Evolutionary conservation across 1,140 invertebrate species (phyloP).

Genomic region (Temnothorax curvispinosus): DNA sequence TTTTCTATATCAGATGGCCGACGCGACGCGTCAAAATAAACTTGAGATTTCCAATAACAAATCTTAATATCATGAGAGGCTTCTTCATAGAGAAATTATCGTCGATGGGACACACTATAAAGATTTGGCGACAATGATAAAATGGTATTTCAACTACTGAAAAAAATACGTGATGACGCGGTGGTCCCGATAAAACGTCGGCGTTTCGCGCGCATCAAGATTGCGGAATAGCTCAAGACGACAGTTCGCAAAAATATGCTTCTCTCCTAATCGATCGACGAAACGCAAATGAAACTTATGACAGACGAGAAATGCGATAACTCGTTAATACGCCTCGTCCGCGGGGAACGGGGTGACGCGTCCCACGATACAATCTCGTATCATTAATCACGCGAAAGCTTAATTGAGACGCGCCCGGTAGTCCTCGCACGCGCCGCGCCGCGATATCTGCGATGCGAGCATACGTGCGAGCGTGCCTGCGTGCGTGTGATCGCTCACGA

Average conservation of each 20-base stretch:
- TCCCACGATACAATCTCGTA: slow-evolving; percentile 1
- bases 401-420: slow-evolving; percentile 50
- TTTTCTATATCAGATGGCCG: neutral
- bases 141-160: neutral
- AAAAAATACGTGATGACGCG: neutral
- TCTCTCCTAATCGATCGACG: slow-evolving; percentile 10
- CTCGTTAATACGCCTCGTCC: neutral
- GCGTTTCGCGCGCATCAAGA: neutral
- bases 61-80: neutral
- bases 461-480: neutral
- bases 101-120: neutral
- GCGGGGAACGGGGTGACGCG: neutral
- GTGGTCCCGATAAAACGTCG: neutral
- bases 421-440: slow-evolving; percentile 35
- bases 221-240: neutral
- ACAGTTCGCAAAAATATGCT: neutral
- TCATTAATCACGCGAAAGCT: slow-evolving; percentile 51
- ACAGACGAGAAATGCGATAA: slow-evolving; percentile 35
- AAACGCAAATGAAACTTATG: neutral
- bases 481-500: neutral
- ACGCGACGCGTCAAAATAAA: neutral
- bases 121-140: neutral
- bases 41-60: neutral
- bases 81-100: neutral
- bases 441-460: slow-evolving; percentile 27